A percentile compares a stretch with the other conserved stretches of the same genome.
These are phyloP conservation scores for Notocelia uddmanniana DNA, from an alignment of 2,888 invertebrate genomes.

Conservation along the genomic window DNA sequence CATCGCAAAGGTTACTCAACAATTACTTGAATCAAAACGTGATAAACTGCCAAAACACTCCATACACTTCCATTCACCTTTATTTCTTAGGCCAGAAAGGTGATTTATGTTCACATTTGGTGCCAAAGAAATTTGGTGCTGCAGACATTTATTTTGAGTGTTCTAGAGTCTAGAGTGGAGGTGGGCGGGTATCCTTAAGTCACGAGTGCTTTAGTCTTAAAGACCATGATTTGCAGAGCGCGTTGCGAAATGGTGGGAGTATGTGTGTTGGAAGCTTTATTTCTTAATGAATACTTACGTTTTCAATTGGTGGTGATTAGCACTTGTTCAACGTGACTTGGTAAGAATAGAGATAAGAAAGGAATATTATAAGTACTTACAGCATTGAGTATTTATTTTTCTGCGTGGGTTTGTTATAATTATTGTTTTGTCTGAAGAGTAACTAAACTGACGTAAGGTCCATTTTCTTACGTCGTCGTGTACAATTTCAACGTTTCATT, in stretches of 20 bases:
- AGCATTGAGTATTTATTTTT: background rate
- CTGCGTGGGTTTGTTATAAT: background rate
- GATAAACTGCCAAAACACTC: conserved; percentile 34
- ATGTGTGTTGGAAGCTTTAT: conserved; percentile 26
- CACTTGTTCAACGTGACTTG: conserved; percentile 8
- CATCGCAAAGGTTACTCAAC: conserved; percentile 27
- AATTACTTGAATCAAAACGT: conserved; percentile 42
- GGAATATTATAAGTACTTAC: no score
- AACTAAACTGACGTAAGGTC: no score
- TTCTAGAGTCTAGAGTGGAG: conserved; percentile 37
- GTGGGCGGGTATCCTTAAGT: conserved; percentile 39
- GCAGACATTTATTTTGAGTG: conserved; percentile 43
- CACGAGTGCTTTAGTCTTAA: conserved; percentile 37
- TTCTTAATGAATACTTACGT: conserved; percentile 21
- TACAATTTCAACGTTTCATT: no score
- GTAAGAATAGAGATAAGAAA: background rate
- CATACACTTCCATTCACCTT: conserved; percentile 11
- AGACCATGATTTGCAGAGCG: conserved; percentile 29
- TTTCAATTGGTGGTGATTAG: conserved; percentile 13
- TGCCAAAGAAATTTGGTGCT: conserved; percentile 33
- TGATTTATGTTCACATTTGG: conserved; percentile 17
- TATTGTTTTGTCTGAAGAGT: background rate
- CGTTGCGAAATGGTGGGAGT: conserved; percentile 23
- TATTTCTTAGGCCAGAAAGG: conserved; percentile 25
- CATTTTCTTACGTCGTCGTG: no score